A percentile compares a stretch with the other conserved stretches of the same genome.
phyloP scores from a whole-genome alignment of 1,140 invertebrate species.

The Caenorhabditis latens region DNA sequence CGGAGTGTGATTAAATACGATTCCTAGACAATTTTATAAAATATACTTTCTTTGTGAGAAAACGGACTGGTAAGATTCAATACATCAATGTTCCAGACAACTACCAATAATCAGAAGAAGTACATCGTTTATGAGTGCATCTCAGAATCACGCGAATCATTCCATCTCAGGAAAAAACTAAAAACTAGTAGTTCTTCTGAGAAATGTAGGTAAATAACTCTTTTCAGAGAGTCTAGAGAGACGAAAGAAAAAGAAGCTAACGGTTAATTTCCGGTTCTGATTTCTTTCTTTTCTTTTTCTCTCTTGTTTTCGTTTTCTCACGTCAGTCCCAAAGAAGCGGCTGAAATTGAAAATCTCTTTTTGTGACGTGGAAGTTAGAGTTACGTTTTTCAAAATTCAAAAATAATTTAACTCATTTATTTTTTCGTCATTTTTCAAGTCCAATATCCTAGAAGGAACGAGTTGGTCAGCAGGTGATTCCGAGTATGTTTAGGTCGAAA shows the following conservation, averaged over 20 bases:
- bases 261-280: neutral
- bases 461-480: neutral
- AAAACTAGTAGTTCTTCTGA: neutral
- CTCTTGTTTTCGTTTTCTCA: neutral
- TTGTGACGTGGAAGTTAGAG: neutral
- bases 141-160: no score
- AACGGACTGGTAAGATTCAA: no score
- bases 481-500: neutral
- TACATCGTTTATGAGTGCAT: no score
- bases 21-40: no score
- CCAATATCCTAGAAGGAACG: neutral
- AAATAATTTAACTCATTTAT: neutral
- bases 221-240: neutral
- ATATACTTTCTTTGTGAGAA: no score
- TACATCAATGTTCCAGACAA: no score
- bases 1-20: no score
- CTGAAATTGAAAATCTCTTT: neutral
- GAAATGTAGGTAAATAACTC: neutral
- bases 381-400: neutral
- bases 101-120: no score
- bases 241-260: neutral
- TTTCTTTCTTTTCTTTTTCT: neutral
- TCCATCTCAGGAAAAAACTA: no score
- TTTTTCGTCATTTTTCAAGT: neutral
- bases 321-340: constrained; percentile 7